Evolutionary conservation across 2,888 invertebrate species (phyloP).

Genomic region (Mythimna ferrago): DNA sequence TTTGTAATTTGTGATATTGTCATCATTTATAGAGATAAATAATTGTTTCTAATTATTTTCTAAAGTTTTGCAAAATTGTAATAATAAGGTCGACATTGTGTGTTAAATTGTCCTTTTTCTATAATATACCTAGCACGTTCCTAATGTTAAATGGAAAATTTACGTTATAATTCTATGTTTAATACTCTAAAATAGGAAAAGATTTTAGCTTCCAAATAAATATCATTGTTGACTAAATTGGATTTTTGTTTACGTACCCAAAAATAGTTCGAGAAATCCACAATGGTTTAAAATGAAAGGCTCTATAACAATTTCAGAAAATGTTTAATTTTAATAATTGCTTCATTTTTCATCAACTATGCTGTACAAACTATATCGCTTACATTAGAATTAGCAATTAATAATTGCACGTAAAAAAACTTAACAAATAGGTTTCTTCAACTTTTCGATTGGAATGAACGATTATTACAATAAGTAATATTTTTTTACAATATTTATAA

Average conservation of each 20-base stretch:
- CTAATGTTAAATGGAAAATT: slow-evolving; percentile 77
- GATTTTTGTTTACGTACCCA: slow-evolving; percentile 50
- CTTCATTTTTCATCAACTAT: slow-evolving; percentile 89
- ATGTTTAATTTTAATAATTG: slow-evolving; percentile 90
- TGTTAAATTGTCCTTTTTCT: slow-evolving; percentile 66
- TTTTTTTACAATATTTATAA: slow-evolving; percentile 88
- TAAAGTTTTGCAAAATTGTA: slow-evolving; percentile 57
- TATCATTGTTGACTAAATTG: slow-evolving; percentile 87
- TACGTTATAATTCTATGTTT: slow-evolving; percentile 82
- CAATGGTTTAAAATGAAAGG: slow-evolving; percentile 58
- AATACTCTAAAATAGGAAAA: slow-evolving; percentile 78
- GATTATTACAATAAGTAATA: slow-evolving; percentile 88
- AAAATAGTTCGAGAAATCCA: not conserved
- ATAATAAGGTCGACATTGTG: slow-evolving; percentile 61
- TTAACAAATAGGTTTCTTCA: slow-evolving; percentile 90
- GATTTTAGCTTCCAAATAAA: slow-evolving; percentile 87
- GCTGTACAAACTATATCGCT: slow-evolving; percentile 91
- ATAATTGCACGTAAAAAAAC: slow-evolving; percentile 91
- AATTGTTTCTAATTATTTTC: slow-evolving; percentile 66
- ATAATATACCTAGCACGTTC: slow-evolving; percentile 73
- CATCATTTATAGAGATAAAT: slow-evolving; percentile 46
- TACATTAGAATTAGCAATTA: slow-evolving; percentile 91
- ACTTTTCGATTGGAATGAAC: slow-evolving; percentile 91
- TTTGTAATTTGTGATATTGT: slow-evolving; percentile 68
- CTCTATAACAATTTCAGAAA: slow-evolving; percentile 86